Evolutionary conservation across 2,797 vertebrate species (phyloP), one percentile per base, ranked within the genome.

Genomic region (Avahi laniger): DNA sequence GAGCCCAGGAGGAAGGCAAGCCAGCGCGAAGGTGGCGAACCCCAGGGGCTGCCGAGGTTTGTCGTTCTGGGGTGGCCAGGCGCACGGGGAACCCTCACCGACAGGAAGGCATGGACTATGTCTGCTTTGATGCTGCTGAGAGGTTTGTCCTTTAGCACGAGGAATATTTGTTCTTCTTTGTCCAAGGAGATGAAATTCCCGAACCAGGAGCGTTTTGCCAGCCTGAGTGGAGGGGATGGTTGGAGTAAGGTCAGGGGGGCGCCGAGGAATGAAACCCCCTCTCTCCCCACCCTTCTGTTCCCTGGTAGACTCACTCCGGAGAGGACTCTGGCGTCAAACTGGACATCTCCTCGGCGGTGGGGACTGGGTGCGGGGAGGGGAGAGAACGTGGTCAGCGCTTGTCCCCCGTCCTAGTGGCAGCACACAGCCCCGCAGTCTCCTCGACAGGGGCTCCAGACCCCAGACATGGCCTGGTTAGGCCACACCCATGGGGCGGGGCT

Each of bases 131-230:
- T 99, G 76, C 99, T 99, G 98, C 99, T 99, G 97, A 99, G 98
- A 35, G 99, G 99, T 97, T 99, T 99, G 98, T 99, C 99, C 98
- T 99, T 99, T 97, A 99, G 99, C 98, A 99, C 99, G 91, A 99
- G 99, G 84, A 99, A 99, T 98, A 99, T 99, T 98, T 99, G 99
- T 97, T 99, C 99, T 98, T 99, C 99, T 98, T 99, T 99, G 98
- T 99, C 99, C 98, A 99, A 97, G 97, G 99, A 99, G 96, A 99
- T 99, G 97, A 99, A 99, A 98, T 99, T 99, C 93, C 99, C 99
- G 83, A 99, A 99, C 99, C 99, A 99, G 12, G 99, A 99, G 96
- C 99, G 99, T 98, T 99, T 99, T 24, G 99, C 99, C 98, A 99
- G 98, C 98, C 99, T 99, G 98, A 14, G 61, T 63, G 59, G 33